Conservation (phyloP, 2,113 vertebrate genomes). For the Numenius arquata region DNA sequence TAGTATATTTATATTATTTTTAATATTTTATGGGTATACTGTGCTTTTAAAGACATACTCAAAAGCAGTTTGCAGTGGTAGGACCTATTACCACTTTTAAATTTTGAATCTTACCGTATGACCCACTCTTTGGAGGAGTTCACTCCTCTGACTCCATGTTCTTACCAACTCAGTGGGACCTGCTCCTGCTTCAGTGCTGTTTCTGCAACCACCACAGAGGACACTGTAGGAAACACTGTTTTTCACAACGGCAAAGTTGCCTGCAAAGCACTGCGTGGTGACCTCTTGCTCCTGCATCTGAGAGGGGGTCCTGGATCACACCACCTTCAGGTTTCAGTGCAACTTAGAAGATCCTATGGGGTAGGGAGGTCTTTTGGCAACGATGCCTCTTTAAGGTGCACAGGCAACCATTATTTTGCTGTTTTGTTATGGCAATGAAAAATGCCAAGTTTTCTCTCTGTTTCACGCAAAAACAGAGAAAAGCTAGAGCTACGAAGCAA, state of each 20-base stretch:
- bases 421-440: background rate
- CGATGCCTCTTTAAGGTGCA: background rate
- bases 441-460: background rate
- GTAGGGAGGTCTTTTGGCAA: background rate
- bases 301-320: background rate
- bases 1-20: background rate
- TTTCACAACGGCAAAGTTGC: background rate
- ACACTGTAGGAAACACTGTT: background rate
- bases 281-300: background rate
- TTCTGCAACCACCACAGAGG: background rate
- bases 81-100: background rate
- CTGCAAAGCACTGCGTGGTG: background rate
- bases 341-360: fast-evolving
- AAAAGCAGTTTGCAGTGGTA: background rate
- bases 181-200: background rate
- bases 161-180: background rate
- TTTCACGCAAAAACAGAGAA: background rate
- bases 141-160: background rate
- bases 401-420: background rate
- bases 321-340: background rate
- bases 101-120: background rate
- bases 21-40: background rate
- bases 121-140: background rate
- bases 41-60: background rate
- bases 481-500: background rate